Evolutionary conservation across 1,140 invertebrate genomes (phyloP), one percentile per base, ranked within the genome.

Genomic region (Drosophila mayri): DNA sequence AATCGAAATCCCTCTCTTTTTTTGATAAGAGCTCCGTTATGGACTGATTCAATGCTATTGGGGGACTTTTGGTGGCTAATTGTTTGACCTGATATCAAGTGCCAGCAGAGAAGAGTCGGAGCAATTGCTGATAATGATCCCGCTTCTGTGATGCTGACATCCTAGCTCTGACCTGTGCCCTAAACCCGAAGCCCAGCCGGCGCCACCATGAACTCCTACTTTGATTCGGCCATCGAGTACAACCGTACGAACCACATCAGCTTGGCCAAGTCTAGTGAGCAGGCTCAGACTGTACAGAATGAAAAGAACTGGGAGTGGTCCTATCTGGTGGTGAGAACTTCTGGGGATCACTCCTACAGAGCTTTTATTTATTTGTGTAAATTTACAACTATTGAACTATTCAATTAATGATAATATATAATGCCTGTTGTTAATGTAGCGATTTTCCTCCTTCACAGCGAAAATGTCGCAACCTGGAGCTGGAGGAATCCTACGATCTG

Each of bases 381-480:
- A 11, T 0, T n/a, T 28, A 28, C 28, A 28, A 38, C 28, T 38
- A 38, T 12, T 38, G 0, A 0, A 14, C 37, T 6, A 38, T 38
- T 38, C 8, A 38, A 38, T 38, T 7, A 18, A 11, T 18, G 4
- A 12, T 22, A 16, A 25, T 14, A 35, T 0, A 20, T 1, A 50
- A 32, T 20, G 2, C n/a, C n/a, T 12, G 10, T 12, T 18, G 12
- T 12, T 54, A 54, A 22, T 22, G 8, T 3, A 0, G 1, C 5
- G 0, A 50, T 4, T 20, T 59, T 16, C 16, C n/a, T 63, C 11
- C 22, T 57, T 6, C 57, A 44, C 41, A 97, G 96, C 94, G 95
- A 87, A 95, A 96, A 93, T 97, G 97, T 86, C 93, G 95, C 77
- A 95, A 95, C 68, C 95, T 96, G 85, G 95, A 95, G 86, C 93